Conservation (phyloP, 2,888 invertebrate species). For the Thymelicus sylvestris region DNA sequence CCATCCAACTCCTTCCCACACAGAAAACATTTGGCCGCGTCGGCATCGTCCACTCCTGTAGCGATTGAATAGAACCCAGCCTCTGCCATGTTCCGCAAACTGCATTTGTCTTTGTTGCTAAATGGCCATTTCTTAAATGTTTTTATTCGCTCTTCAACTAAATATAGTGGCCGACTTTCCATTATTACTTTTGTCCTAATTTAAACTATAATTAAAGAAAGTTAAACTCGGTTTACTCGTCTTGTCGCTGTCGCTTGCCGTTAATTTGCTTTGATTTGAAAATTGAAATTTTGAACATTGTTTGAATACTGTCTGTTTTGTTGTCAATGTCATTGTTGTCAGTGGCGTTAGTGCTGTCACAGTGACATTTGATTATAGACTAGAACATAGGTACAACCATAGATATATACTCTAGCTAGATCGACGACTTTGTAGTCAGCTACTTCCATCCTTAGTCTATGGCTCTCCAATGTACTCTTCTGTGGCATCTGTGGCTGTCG, state of each 20-base stretch:
- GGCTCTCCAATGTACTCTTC: not conserved
- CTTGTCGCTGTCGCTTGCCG: too few relatives aligned
- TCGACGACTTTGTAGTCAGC: too few relatives aligned
- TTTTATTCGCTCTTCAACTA: conserved; percentile 83
- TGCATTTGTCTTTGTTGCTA: conserved; percentile 85
- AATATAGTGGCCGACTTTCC: conserved; percentile 56
- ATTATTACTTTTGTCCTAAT: conserved; percentile 40
- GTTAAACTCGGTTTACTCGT: too few relatives aligned
- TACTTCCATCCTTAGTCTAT: conserved; percentile 37
- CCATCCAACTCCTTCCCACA: conserved; percentile 94
- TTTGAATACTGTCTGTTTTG: too few relatives aligned
- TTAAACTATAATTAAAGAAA: too few relatives aligned
- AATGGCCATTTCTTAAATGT: conserved; percentile 91
- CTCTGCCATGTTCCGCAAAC: conserved; percentile 90
- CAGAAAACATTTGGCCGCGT: conserved; percentile 92
- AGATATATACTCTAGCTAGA: too few relatives aligned
- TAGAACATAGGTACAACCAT: too few relatives aligned
- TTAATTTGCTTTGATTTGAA: too few relatives aligned
- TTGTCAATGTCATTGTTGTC: too few relatives aligned
- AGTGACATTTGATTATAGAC: too few relatives aligned
- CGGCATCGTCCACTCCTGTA: conserved; percentile 86
- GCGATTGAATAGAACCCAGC: conserved; percentile 93
- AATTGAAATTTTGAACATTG: too few relatives aligned
- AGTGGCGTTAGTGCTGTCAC: too few relatives aligned
- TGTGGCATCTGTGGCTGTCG: conserved; percentile 42